phyloP scores from a whole-genome alignment of 2,888 invertebrate species.

The Lithosia quadra region DNA sequence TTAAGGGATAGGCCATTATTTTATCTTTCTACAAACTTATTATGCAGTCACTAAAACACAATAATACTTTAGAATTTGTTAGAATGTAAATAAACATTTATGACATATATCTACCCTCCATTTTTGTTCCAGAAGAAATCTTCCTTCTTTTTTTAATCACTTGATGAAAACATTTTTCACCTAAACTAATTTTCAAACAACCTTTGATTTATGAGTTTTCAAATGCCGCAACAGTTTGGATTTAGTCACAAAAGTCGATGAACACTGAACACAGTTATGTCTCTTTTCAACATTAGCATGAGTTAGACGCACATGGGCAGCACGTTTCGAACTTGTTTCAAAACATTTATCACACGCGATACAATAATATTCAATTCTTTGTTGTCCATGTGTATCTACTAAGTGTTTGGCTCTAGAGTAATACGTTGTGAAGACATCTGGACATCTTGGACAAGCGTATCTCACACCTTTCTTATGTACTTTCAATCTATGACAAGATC shows the following conservation, averaged over 20 bases:
- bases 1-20: too few species aligned
- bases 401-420: slow-evolving; percentile 74
- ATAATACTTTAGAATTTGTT: too few species aligned
- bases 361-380: slow-evolving; percentile 66
- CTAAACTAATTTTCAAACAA: slow-evolving; percentile 21
- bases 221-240: slow-evolving; percentile 67
- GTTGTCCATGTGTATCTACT: slow-evolving; percentile 69
- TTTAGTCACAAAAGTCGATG: slow-evolving; percentile 62
- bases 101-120: neutral
- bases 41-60: too few species aligned
- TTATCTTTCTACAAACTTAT: too few species aligned
- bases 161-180: neutral
- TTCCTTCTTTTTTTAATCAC: neutral
- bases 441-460: slow-evolving; percentile 77
- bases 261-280: slow-evolving; percentile 66
- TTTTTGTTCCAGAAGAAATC: neutral
- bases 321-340: slow-evolving; percentile 71
- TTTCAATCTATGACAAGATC: slow-evolving; percentile 70
- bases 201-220: slow-evolving; percentile 59
- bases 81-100: too few species aligned
- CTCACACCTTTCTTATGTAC: slow-evolving; percentile 73
- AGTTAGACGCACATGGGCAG: slow-evolving; percentile 64
- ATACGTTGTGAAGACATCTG: slow-evolving; percentile 74
- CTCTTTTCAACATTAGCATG: slow-evolving; percentile 63
- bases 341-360: slow-evolving; percentile 68